Conservation (phyloP, 2,797 vertebrate species). For the Enteromius paludinosus region DNA sequence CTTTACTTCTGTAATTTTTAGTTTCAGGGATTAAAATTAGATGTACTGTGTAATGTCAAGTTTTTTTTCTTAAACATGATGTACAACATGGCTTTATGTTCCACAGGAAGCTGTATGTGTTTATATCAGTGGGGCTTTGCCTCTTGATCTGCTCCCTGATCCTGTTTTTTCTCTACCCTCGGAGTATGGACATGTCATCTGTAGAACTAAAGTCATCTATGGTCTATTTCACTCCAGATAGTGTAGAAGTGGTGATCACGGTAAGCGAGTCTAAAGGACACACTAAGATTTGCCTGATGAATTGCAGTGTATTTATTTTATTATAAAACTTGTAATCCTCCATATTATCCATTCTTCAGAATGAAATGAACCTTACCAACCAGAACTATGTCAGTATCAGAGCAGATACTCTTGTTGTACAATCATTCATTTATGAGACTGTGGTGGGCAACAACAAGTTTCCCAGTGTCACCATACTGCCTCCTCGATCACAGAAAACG, state of each 20-base stretch:
- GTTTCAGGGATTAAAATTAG: neutral
- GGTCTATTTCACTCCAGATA: slow-evolving; percentile 67
- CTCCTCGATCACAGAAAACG: slow-evolving; percentile 72
- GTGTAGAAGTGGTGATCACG: slow-evolving; percentile 77
- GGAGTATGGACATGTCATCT: slow-evolving; percentile 77
- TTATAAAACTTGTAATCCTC: slow-evolving; percentile 18
- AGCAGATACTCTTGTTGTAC: slow-evolving; percentile 75
- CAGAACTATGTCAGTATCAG: slow-evolving; percentile 82
- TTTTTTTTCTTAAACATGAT: neutral
- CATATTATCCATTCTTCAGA: slow-evolving; percentile 71
- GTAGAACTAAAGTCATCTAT: slow-evolving; percentile 81
- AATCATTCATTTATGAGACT: slow-evolving; percentile 75
- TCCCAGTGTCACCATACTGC: slow-evolving; percentile 72
- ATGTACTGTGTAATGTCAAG: neutral
- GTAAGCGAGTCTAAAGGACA: slow-evolving; percentile 68
- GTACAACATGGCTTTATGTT: neutral
- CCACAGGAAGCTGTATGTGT: slow-evolving; percentile 86
- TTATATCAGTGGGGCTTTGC: slow-evolving; percentile 78
- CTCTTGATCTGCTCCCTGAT: slow-evolving; percentile 77
- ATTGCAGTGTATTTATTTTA: neutral
- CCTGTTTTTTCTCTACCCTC: slow-evolving; percentile 89
- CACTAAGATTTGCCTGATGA: neutral
- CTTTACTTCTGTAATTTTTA: neutral
- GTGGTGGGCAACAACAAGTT: slow-evolving; percentile 79
- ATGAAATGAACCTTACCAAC: slow-evolving; percentile 85